Base-by-base conservation (phyloP, 37 sponge, comb jelly and placozoan genomes). In the Ephydatia muelleri region DNA sequence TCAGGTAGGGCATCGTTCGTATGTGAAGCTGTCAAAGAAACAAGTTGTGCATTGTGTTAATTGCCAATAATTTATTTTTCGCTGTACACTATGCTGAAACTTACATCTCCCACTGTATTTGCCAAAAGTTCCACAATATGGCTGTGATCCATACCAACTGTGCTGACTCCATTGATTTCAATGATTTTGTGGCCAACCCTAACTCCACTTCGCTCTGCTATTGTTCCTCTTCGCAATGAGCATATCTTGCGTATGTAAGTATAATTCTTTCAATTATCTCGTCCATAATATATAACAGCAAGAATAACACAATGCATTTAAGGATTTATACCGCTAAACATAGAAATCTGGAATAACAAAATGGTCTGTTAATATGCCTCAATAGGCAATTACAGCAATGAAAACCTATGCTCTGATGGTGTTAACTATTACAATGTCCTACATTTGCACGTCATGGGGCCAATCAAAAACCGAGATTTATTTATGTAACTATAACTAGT, bases 171-270 rank as follows among this genome's bases (percentile, higher is more conserved):
- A 72, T 96, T 95, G 72, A 99, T 95, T 49, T 96, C 96, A 70
- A 99, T 96, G 31, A 99, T 99, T 32, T 88, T 76, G 69, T 99
- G 97, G 0, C 99, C 99, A 11, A 99, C 92, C 32, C 99, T 72
- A 49, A 99, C 75, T 0, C 99, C 99, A 84, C 97, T 93, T 75
- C 96, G 85, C 49, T 99, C 99, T 32, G 94, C 97, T 48, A 99
- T 99, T 27, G 94, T 89, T 23, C 99, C 95, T 23, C 99, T 81
- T 31, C 81, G 68, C n/a, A 99, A 64, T 6, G 90, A 94, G 36
- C 82, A 75, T 5, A 98, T 87, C 90, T 98, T 40, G 0, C 25
- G 22, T 65, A 43, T 29, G 43, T 73, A 21, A 69, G 30, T 22
- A 14, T 28, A 81, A n/a, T n/a, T n/a, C n/a, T n/a, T n/a, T n/a